phyloP scores from a whole-genome alignment of 2,113 vertebrate species.

The Brachypodius melanocephalos region DNA sequence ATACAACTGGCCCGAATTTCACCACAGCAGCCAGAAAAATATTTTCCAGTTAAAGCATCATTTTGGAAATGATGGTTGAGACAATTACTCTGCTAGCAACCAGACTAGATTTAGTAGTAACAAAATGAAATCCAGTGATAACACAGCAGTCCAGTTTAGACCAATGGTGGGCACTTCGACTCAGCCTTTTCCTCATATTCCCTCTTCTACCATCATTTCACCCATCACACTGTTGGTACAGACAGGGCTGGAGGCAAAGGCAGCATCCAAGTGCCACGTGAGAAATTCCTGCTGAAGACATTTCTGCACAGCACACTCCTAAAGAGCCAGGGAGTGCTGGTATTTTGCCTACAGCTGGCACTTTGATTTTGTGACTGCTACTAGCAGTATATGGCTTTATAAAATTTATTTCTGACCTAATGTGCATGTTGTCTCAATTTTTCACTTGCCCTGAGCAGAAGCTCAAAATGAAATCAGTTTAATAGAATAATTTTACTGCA shows the following conservation, averaged over 20 bases:
- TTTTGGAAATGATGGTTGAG: not conserved
- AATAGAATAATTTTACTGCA: not conserved
- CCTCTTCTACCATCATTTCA: not conserved
- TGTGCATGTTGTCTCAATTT: not conserved
- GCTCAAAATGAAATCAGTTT: not conserved
- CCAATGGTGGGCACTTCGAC: not conserved
- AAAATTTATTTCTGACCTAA: conserved; percentile 31
- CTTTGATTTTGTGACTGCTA: not conserved
- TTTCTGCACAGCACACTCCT: not conserved
- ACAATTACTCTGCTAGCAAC: not conserved
- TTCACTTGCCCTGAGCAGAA: not conserved
- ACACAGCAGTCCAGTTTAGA: not conserved
- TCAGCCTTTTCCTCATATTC: not conserved
- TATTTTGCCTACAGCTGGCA: conserved; percentile 11
- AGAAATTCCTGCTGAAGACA: not conserved
- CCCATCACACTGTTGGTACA: fast-evolving
- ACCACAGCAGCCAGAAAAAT: conserved; percentile 12
- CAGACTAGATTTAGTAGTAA: not conserved
- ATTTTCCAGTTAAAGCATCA: not conserved
- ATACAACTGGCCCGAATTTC: not conserved
- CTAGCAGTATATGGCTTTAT: not conserved
- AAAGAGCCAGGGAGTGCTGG: not conserved
- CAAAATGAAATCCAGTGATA: not conserved
- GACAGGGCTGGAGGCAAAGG: conserved; percentile 3
- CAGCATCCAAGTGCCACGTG: not conserved